Conservation (phyloP, 2,797 vertebrate species). For the Cebuella pygmaea region DNA sequence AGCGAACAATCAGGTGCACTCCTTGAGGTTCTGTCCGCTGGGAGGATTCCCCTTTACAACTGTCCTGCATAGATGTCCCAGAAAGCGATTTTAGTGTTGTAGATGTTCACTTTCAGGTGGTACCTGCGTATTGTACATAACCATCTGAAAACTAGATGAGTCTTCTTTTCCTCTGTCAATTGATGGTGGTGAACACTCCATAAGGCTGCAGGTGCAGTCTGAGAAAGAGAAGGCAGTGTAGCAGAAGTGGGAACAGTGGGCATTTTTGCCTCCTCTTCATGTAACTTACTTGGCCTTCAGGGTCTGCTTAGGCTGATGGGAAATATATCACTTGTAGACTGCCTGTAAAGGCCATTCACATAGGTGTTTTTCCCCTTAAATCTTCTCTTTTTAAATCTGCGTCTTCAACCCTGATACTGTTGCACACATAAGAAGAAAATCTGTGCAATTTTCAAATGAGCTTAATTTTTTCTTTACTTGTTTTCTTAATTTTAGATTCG, state of each 20-base stretch:
- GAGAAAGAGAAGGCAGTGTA: neutral
- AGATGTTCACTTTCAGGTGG: neutral
- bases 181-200: rapidly evolving
- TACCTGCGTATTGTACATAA: neutral
- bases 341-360: neutral
- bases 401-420: neutral
- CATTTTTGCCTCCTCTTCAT: neutral
- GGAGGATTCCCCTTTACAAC: neutral
- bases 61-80: neutral
- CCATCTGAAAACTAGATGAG: neutral
- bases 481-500: neutral
- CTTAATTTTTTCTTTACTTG: neutral
- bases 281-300: neutral
- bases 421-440: neutral
- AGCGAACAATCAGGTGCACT: neutral
- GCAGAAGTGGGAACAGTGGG: neutral
- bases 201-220: neutral
- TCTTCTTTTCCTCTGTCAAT: neutral
- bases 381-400: neutral
- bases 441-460: neutral
- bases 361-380: neutral
- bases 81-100: too few relatives aligned
- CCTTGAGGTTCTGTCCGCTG: neutral
- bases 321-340: neutral
- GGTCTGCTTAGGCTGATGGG: neutral